phyloP scores from a whole-genome alignment of 1,140 invertebrate genomes.

The Conus betulinus region DNA sequence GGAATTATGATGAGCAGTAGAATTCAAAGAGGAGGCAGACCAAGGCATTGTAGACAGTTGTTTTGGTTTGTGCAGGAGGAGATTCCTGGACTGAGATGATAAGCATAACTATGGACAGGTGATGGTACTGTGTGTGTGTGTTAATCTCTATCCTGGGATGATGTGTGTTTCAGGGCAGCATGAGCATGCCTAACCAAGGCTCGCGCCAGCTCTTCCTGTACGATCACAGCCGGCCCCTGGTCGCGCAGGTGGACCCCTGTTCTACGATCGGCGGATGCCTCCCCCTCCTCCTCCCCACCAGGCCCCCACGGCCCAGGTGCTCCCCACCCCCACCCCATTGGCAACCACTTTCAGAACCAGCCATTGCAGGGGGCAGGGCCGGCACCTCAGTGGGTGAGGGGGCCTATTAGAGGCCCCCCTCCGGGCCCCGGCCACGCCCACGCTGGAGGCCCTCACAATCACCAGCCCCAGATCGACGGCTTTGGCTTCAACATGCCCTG shows the following conservation, averaged over 20 bases:
- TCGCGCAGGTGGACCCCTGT: slow-evolving; percentile 52
- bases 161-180: slow-evolving; percentile 42
- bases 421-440: slow-evolving; percentile 29
- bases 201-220: slow-evolving; percentile 52
- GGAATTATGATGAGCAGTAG: no score
- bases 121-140: no score
- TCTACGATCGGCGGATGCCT: slow-evolving; percentile 50
- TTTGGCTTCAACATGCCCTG: slow-evolving; percentile 53
- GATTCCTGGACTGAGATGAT: no score
- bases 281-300: slow-evolving; percentile 41
- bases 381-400: slow-evolving; percentile 50
- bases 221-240: slow-evolving; percentile 52
- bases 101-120: no score
- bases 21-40: no score
- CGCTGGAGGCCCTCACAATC: slow-evolving; percentile 4
- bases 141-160: no score
- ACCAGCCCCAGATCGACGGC: slow-evolving; percentile 47
- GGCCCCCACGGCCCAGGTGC: slow-evolving; percentile 36
- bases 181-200: slow-evolving; percentile 55
- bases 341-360: slow-evolving; percentile 39
- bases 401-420: slow-evolving; percentile 41
- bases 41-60: no score
- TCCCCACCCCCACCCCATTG: slow-evolving; percentile 37
- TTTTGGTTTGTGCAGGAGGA: no score
- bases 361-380: slow-evolving; percentile 30